These are phyloP conservation scores for Bagarius yarrelli DNA, from an alignment of 2,113 vertebrate genomes.

Conservation along the genomic window DNA sequence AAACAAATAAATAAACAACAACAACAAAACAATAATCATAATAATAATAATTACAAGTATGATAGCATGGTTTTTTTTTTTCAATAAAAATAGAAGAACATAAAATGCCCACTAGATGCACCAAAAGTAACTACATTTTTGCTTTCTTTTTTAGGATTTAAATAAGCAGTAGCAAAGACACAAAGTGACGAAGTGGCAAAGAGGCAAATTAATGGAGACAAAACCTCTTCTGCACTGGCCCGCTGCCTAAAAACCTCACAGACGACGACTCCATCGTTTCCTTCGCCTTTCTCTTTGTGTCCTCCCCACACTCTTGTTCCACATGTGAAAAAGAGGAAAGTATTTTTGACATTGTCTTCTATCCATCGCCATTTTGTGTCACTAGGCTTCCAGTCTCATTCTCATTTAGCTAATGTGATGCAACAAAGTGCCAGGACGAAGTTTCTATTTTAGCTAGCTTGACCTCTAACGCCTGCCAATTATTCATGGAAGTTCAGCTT, in stretches of 20 bases:
- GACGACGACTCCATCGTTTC: slow-evolving; percentile 68
- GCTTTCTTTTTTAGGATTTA: slow-evolving; percentile 48
- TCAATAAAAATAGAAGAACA: too few species aligned
- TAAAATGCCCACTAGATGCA: too few species aligned
- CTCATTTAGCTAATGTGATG: slow-evolving; percentile 85
- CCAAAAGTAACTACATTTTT: neutral
- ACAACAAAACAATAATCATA: too few species aligned
- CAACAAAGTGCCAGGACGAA: slow-evolving; percentile 70
- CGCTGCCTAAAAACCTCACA: slow-evolving; percentile 67
- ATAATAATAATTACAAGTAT: too few species aligned
- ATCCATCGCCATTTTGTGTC: slow-evolving; percentile 78
- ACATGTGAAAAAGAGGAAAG: slow-evolving; percentile 57
- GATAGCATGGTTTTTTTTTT: too few species aligned
- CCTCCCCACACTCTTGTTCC: slow-evolving; percentile 38
- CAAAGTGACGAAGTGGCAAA: slow-evolving; percentile 65
- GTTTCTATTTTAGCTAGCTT: slow-evolving; percentile 57
- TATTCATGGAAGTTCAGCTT: slow-evolving; percentile 52
- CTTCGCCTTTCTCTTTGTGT: slow-evolving; percentile 40
- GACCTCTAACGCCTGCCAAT: slow-evolving; percentile 67
- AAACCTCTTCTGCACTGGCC: slow-evolving; percentile 72
- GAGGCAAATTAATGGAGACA: slow-evolving; percentile 70
- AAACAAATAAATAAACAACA: too few species aligned
- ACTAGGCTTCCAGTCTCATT: slow-evolving; percentile 82
- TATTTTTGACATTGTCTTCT: slow-evolving; percentile 79
- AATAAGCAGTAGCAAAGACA: slow-evolving; percentile 63